phyloP scores from a whole-genome alignment of 2,888 invertebrate genomes.

The Amphipyra berbera region DNA sequence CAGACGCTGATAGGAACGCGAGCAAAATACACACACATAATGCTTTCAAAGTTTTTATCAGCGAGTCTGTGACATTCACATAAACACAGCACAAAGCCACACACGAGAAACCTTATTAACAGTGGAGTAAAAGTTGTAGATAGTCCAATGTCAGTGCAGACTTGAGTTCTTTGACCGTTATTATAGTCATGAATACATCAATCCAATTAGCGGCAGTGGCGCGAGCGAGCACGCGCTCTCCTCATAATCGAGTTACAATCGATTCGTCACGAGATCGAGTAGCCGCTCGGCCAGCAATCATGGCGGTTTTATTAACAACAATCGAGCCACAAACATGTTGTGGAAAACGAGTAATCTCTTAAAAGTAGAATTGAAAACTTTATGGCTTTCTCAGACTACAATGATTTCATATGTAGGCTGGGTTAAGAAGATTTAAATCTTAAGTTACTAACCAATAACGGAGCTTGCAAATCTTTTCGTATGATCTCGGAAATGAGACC shows the following conservation, averaged over 20 bases:
- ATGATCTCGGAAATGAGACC: conserved; percentile 25
- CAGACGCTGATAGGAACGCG: no score
- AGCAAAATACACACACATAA: background rate
- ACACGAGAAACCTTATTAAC: conserved; percentile 47
- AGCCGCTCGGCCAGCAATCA: conserved; percentile 26
- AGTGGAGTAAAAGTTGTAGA: conserved; percentile 46
- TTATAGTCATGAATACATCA: conserved; percentile 46
- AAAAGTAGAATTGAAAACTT: conserved; percentile 14
- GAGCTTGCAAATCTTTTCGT: conserved; percentile 3
- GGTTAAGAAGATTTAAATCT: background rate
- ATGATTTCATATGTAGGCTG: background rate
- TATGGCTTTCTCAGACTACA: conserved; percentile 22
- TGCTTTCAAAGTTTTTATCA: conserved; percentile 3
- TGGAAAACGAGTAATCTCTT: conserved; percentile 28
- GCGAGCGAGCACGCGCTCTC: conserved; percentile 54
- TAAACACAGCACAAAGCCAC: conserved; percentile 1
- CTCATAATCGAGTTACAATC: conserved; percentile 77
- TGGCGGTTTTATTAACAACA: conserved; percentile 34
- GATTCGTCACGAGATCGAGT: conserved; percentile 73
- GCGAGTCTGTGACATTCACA: conserved; percentile 2
- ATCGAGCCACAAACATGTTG: conserved; percentile 27
- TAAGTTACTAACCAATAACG: background rate
- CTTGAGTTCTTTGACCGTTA: conserved; percentile 62
- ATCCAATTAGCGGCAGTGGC: conserved; percentile 60
- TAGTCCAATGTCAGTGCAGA: conserved; percentile 55